These are phyloP conservation scores for Anastatus disparis DNA, from an alignment of 1,140 invertebrate species.

Conservation along the genomic window DNA sequence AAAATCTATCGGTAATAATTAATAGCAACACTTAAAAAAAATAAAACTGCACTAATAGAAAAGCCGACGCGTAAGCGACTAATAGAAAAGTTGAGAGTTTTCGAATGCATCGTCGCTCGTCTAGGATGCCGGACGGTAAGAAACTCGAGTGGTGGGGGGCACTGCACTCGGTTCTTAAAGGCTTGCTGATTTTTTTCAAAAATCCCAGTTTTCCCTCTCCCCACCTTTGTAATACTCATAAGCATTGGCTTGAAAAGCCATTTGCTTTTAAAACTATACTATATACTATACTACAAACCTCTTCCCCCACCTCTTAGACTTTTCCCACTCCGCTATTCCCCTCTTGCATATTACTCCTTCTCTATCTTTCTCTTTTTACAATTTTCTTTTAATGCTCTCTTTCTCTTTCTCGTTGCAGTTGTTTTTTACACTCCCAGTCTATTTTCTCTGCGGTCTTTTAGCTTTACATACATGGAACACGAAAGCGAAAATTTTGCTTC, in stretches of 20 bases:
- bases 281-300: too few relatives aligned
- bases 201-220: constrained; percentile 53
- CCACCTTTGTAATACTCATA: constrained; percentile 13
- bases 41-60: too few relatives aligned
- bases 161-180: constrained; percentile 64
- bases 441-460: not conserved
- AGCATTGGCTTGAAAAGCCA: too few relatives aligned
- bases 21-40: too few relatives aligned
- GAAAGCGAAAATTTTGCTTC: too few relatives aligned
- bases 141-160: constrained; percentile 63
- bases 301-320: constrained; percentile 17
- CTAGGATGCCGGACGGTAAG: constrained; percentile 54
- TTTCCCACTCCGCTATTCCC: constrained; percentile 42
- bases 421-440: constrained; percentile 39
- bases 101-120: too few relatives aligned
- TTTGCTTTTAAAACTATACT: too few relatives aligned
- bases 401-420: constrained; percentile 36
- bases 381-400: constrained; percentile 38
- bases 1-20: too few relatives aligned
- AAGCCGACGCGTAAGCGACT: too few relatives aligned
- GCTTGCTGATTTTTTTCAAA: constrained; percentile 67
- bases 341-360: constrained; percentile 32
- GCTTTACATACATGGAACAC: too few relatives aligned
- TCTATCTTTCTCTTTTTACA: constrained; percentile 27
- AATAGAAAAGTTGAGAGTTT: not conserved